Evolutionary conservation across 92 coral and sea anemone genomes (phyloP), one percentile per base, ranked within the genome.

Genomic region (Virgularia gustaviana): DNA sequence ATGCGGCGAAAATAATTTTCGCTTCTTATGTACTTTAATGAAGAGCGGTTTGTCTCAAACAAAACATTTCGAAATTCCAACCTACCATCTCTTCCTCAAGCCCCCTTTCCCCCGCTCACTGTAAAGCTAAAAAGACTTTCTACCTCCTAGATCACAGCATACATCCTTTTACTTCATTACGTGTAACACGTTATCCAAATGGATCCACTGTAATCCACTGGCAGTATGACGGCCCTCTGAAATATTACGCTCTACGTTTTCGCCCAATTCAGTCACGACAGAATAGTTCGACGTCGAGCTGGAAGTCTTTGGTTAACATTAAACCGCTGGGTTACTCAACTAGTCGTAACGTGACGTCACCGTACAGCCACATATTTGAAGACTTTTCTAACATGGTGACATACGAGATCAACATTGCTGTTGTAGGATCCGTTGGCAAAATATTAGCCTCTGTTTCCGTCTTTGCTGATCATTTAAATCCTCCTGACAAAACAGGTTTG

Each of bases 191-290:
- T 15, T 47, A 47, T 15, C n/a, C 55, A 19, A 47, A 47, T 15
- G 55, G 55, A 47, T 47, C 55, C 55, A 47, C 55, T 4, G 7
- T 47, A 15, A 25, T 47, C 55, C 55, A 15, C 55, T 47, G 55
- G 55, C 55, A 47, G 22, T 25, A 47, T 25, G n/a, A 15, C 22
- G 55, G n/a, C 22, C 3, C 22, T 47, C 6, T 47, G n/a, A 47
- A 47, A 15, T 15, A 47, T 47, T 47, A 47, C 22, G 55, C 55
- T 4, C 55, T 47, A 15, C 55, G 22, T 47, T 47, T 47, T 47
- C 55, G 55, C n/a, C 55, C 5, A 4, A 16, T 39, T 39, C 5
- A 15, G 22, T 15, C 3, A 19, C 15, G 20, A 15, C 6, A 47
- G 3, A 15, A 15, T 47, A 25, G 55, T 47, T 4, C n/a, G 15